phyloP scores from a whole-genome alignment of 2,113 vertebrate species.

The Lophura nycthemera region DNA sequence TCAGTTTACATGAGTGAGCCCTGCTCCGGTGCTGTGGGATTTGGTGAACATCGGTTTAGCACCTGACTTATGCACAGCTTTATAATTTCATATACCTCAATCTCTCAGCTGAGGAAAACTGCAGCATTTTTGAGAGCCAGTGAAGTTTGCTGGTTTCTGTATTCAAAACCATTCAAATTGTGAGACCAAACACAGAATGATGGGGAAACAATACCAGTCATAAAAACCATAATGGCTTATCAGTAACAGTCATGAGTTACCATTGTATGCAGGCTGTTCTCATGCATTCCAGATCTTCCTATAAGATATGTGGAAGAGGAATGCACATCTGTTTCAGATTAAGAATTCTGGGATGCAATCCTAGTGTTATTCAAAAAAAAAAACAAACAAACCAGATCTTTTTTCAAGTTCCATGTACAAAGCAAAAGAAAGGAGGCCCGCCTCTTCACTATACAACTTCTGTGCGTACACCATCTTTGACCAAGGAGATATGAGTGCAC shows the following conservation, averaged over 20 bases:
- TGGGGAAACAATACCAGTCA: not conserved
- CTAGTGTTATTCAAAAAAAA: not conserved
- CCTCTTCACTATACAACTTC: not conserved
- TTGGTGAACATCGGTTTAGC: not conserved
- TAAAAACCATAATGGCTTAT: not conserved
- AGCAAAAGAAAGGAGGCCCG: not conserved
- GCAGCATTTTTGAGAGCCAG: not conserved
- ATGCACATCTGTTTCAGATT: not conserved
- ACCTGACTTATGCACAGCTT: not conserved
- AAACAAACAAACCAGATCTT: too few relatives aligned
- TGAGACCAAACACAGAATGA: not conserved
- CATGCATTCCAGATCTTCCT: not conserved
- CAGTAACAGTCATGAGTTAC: not conserved
- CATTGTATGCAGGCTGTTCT: not conserved
- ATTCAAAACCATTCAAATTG: not conserved
- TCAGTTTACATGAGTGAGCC: not conserved
- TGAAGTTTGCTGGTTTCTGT: not conserved
- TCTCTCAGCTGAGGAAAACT: not conserved
- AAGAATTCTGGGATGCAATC: not conserved
- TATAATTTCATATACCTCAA: not conserved
- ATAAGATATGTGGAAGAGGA: not conserved
- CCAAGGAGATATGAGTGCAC: fast-evolving
- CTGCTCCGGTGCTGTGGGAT: not conserved
- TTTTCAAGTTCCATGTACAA: not conserved
- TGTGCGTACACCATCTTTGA: not conserved